Conservation (phyloP, 2,888 invertebrate genomes). For the Trichopoda pennipes region DNA sequence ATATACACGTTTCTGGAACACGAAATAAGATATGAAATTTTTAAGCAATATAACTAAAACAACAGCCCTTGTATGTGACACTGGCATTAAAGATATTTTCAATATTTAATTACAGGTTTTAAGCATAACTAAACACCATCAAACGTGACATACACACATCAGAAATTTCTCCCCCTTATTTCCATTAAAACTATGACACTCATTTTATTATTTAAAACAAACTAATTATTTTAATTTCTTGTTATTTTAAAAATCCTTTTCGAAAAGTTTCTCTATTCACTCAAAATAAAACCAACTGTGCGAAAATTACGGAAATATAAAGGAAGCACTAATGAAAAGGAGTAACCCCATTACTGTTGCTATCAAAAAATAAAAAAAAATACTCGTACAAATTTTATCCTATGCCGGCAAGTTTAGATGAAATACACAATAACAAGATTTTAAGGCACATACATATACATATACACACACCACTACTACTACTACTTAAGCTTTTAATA, state of each 20-base stretch:
- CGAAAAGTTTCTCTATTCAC: constrained; percentile 14
- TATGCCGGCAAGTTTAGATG: background rate
- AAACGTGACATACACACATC: too few species aligned
- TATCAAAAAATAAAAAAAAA: constrained; percentile 6
- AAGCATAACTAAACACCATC: too few species aligned
- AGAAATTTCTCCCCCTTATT: too few species aligned
- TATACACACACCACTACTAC: constrained; percentile 6
- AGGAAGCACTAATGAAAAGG: constrained; percentile 32
- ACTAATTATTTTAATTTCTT: constrained; percentile 52
- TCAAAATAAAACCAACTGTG: background rate
- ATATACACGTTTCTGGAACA: too few species aligned
- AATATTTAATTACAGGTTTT: too few species aligned
- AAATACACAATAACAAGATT: constrained; percentile 22
- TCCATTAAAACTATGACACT: background rate
- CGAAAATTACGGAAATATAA: background rate
- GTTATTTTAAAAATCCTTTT: constrained; percentile 11
- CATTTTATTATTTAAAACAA: constrained; percentile 27
- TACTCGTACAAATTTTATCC: too few species aligned
- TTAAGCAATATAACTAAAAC: too few species aligned
- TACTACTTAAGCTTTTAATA: background rate
- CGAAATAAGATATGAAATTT: too few species aligned
- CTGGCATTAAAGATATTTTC: too few species aligned
- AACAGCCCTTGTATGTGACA: too few species aligned
- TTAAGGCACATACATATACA: constrained; percentile 1
- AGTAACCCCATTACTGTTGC: constrained; percentile 38